Conservation (phyloP, 2,113 vertebrate species). For the Irena cyanogastra region DNA sequence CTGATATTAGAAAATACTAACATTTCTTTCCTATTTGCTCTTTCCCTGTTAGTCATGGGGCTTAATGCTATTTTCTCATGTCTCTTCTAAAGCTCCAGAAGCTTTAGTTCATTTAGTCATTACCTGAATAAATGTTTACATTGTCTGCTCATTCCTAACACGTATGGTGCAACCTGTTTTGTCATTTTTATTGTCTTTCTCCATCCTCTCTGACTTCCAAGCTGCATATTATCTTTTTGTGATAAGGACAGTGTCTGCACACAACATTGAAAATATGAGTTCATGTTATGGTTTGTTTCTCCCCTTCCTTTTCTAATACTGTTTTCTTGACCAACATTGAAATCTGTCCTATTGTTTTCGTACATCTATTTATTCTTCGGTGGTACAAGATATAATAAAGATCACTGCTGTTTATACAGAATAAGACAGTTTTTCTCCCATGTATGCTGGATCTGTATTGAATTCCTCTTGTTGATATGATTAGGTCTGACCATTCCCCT, state of each 20-base stretch:
- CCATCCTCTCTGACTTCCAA: neutral
- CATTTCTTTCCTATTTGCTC: neutral
- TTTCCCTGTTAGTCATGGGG: neutral
- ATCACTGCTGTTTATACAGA: neutral
- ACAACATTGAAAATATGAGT: neutral
- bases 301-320: neutral
- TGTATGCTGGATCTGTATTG: neutral
- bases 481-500: neutral
- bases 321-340: neutral
- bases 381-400: neutral
- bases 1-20: neutral
- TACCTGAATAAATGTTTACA: neutral
- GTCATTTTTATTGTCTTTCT: neutral
- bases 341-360: neutral
- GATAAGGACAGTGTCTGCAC: neutral
- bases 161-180: fast-evolving
- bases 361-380: neutral
- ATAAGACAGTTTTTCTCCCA: neutral
- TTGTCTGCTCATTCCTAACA: neutral
- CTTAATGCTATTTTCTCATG: neutral
- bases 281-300: neutral
- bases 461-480: neutral
- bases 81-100: neutral
- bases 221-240: neutral
- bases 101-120: neutral